Evolutionary conservation across 2,113 vertebrate genomes (phyloP).

Genomic region (Callopanchax toddi): DNA sequence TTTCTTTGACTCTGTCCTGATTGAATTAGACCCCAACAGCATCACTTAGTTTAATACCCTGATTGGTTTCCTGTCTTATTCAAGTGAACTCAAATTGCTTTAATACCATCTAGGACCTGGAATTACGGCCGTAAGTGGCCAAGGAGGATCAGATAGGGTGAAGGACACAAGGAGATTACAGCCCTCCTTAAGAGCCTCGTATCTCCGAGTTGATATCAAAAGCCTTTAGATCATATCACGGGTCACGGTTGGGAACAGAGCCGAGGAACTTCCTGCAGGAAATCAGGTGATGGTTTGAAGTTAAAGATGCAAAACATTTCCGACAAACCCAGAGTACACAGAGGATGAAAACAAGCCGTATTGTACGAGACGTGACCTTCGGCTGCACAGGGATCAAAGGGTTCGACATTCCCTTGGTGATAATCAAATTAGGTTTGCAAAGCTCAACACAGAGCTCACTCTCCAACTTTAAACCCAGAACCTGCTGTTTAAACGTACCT

Average conservation of each 20-base stretch:
- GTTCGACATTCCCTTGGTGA: constrained; percentile 24
- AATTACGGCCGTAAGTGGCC: constrained; percentile 70
- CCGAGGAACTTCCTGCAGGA: constrained; percentile 10
- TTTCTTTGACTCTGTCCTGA: constrained; percentile 74
- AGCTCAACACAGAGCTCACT: constrained; percentile 29
- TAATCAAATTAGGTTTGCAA: constrained; percentile 58
- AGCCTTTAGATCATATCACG: constrained; percentile 41
- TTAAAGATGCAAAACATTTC: constrained; percentile 21
- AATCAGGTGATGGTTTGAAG: constrained; percentile 2
- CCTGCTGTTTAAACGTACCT: constrained; percentile 19
- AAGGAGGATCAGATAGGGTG: constrained; percentile 69
- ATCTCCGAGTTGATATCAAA: constrained; percentile 39
- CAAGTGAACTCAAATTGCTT: constrained; percentile 74
- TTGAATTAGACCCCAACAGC: constrained; percentile 68
- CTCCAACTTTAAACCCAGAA: constrained; percentile 45
- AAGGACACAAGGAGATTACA: constrained; percentile 63
- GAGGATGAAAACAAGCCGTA: constrained; percentile 25
- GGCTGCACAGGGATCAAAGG: constrained; percentile 53
- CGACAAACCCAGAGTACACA: constrained; percentile 3
- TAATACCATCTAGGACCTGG: constrained; percentile 73
- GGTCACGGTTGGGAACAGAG: constrained; percentile 46
- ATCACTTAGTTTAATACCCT: constrained; percentile 65
- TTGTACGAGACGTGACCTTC: constrained; percentile 37
- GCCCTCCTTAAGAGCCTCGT: constrained; percentile 31
- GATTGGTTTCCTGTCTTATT: constrained; percentile 75